A percentile compares a stretch with the other conserved stretches of the same genome.
phyloP scores from a whole-genome alignment of 1,140 invertebrate genomes.

The Arion vulgaris region DNA sequence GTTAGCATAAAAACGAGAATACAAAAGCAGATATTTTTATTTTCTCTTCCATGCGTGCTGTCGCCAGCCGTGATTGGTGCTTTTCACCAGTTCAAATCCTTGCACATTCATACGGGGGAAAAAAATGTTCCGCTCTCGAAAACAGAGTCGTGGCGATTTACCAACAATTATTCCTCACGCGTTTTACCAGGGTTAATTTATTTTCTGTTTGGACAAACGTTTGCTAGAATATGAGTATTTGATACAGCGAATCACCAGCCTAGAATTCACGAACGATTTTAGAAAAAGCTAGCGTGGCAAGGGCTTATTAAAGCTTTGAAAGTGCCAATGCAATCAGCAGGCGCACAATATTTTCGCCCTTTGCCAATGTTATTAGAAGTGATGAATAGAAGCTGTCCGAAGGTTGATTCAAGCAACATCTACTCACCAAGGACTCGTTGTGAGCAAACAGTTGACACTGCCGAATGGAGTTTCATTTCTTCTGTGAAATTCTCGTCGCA shows the following conservation, averaged over 20 bases:
- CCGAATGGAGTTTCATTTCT: slow-evolving; percentile 11
- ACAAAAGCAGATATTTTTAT: neutral
- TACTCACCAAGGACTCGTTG: slow-evolving; percentile 37
- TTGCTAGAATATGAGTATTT: slow-evolving; percentile 40
- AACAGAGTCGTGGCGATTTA: slow-evolving; percentile 32
- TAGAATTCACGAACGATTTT: neutral
- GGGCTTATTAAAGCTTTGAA: slow-evolving; percentile 41
- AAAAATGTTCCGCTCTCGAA: slow-evolving; percentile 16
- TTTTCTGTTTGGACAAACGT: slow-evolving; percentile 41
- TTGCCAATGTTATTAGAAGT: slow-evolving; percentile 32
- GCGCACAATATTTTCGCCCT: slow-evolving; percentile 32
- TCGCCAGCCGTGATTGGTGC: slow-evolving; percentile 20
- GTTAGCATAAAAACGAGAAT: slow-evolving; percentile 13
- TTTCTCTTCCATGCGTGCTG: slow-evolving; percentile 8
- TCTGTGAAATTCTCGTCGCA: slow-evolving; percentile 25
- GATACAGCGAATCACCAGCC: slow-evolving; percentile 4
- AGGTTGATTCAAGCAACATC: slow-evolving; percentile 37
- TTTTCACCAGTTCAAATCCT: slow-evolving; percentile 15
- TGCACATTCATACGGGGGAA: neutral
- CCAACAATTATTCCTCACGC: slow-evolving; percentile 33
- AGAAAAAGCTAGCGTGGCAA: slow-evolving; percentile 32
- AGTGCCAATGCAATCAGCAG: slow-evolving; percentile 38
- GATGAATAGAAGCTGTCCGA: slow-evolving; percentile 30
- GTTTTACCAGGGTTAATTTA: slow-evolving; percentile 35
- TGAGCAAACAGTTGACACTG: slow-evolving; percentile 43